These are phyloP conservation scores for Conopomorpha cramerella DNA, from an alignment of 1,140 invertebrate genomes.

Conservation along the genomic window DNA sequence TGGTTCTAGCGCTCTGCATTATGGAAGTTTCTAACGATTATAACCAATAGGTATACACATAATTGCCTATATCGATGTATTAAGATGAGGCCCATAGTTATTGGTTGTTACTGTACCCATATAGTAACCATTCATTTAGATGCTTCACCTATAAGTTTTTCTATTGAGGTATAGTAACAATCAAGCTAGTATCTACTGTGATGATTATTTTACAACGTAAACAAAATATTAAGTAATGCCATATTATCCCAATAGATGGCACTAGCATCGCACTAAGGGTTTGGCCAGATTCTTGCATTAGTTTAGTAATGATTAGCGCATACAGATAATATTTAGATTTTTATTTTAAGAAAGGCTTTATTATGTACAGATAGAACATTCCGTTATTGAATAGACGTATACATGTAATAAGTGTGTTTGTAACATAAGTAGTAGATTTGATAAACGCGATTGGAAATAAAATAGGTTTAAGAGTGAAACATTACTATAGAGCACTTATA, in stretches of 20 bases:
- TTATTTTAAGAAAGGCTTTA: constrained; percentile 45
- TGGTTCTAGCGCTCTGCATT: constrained; percentile 67
- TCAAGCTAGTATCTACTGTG: constrained; percentile 24
- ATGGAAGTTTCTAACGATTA: constrained; percentile 5
- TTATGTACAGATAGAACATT: constrained; percentile 52
- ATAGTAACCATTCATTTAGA: background rate
- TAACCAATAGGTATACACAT: constrained; percentile 12
- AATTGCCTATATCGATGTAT: constrained; percentile 17
- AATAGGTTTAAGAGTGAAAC: constrained; percentile 11
- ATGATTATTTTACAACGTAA: constrained; percentile 15
- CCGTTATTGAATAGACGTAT: constrained; percentile 33
- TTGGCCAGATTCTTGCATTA: constrained; percentile 28
- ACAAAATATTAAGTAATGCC: constrained; percentile 18
- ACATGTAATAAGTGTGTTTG: constrained; percentile 40
- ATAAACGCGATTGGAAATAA: constrained; percentile 38
- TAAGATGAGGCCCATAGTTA: constrained; percentile 15
- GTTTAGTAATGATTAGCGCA: constrained; percentile 43
- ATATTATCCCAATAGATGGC: constrained; percentile 28
- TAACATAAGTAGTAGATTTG: constrained; percentile 51
- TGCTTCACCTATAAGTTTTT: background rate
- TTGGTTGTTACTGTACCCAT: constrained; percentile 15
- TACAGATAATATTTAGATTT: constrained; percentile 37
- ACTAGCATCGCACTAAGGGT: constrained; percentile 16
- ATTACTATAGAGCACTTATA: constrained; percentile 11
- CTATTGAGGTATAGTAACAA: constrained; percentile 11